Evolutionary conservation across 2,113 vertebrate genomes (phyloP), one percentile per base, ranked within the genome.

Genomic region (Halichoeres trimaculatus): DNA sequence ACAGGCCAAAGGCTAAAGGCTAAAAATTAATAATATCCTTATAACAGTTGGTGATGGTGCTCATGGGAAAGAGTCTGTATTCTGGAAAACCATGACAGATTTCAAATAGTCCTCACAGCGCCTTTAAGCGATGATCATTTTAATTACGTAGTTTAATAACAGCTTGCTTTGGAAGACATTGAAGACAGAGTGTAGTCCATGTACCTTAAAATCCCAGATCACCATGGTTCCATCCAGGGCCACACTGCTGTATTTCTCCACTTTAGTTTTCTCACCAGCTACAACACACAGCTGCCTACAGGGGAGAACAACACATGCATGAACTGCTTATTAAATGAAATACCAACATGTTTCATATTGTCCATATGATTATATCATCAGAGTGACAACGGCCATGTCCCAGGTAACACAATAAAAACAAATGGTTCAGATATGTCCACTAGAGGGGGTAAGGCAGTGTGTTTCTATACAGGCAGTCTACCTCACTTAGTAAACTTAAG

Each of bases 201-300:
- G 30, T 87, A 94, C 94, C 93, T 94, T 92, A 35, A 93, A 80
- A 3, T 90, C 87, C 94, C 94, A 95, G 52, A 94, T 60, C 9
- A 93, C 92, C 93, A 94, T 86, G 65, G 93, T 88, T 74, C 94
- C 95, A 67, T 95, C 94, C 70, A 93, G 86, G 50, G 89, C 89
- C 34, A 94, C 89, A n/a, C 90, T 95, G 68, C 94, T 95, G 85
- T 92, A 93, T 76, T 89, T 90, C 7, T 86, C 84, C 81, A 94
- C 92, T 30, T 88, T 91, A 61, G 22, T 45, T 61, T 68, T 91
- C 1, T 51, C 66, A 9, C 90, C 90, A 38, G 89, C 84, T 10
- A 94, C 84, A 35, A 91, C 40, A 48, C 91, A 74, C 75, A 93
- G 83, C 70, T 92, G 92, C 1, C 92, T 89, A 85, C 26, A 84